Percentiles rank a stretch among this genome's conserved stretches.
phyloP scores from a whole-genome alignment of 2,888 invertebrate species.

The Aphodius sticticus region DNA sequence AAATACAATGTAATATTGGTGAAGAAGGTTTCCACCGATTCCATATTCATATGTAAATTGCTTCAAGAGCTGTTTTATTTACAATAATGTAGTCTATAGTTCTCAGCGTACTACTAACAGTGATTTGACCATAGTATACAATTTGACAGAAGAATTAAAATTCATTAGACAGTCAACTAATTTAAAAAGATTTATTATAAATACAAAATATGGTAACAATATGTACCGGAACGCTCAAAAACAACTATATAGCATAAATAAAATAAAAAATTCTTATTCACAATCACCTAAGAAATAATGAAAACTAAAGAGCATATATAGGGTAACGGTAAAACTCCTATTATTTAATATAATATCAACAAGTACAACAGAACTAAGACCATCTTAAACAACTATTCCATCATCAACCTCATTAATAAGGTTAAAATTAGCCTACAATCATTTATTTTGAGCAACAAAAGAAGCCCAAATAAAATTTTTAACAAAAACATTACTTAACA shows the following conservation, averaged over 20 bases:
- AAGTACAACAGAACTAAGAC: conserved; percentile 39
- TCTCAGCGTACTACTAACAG: too few species aligned
- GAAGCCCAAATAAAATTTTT: conserved; percentile 25
- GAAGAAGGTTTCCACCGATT: too few species aligned
- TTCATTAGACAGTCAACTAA: not conserved
- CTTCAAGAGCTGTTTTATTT: too few species aligned
- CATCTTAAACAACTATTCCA: conserved; percentile 40
- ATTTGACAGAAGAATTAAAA: not conserved
- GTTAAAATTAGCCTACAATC: conserved; percentile 28
- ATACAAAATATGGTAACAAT: conserved; percentile 35
- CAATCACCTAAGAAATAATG: not conserved
- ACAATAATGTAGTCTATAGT: too few species aligned
- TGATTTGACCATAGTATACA: too few species aligned
- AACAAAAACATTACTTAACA: conserved; percentile 38
- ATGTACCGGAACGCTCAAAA: conserved; percentile 31
- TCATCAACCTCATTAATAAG: conserved; percentile 41
- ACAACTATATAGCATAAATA: conserved; percentile 9
- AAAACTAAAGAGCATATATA: not conserved
- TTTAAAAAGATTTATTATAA: not conserved
- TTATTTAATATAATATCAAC: too few species aligned
- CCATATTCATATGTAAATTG: too few species aligned
- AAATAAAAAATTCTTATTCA: not conserved
- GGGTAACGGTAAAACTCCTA: too few species aligned
- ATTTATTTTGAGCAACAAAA: conserved; percentile 39
- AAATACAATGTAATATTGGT: too few species aligned